Percentiles rank a stretch among this genome's conserved stretches.
Evolutionary conservation across 2,797 vertebrate species (phyloP).

Genomic region (Lagocephalus sceleratus): DNA sequence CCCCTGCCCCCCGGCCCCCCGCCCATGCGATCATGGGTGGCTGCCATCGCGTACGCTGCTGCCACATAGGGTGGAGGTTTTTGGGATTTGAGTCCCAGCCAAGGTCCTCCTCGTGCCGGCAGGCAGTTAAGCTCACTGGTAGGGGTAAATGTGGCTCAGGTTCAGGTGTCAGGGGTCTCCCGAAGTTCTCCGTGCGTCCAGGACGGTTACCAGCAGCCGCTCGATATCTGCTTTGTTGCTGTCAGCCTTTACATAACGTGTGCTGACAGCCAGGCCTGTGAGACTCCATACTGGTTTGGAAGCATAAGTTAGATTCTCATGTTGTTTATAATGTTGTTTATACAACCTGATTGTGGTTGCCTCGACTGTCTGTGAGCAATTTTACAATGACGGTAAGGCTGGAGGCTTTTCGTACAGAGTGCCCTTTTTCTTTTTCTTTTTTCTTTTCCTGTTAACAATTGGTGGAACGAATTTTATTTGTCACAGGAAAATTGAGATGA

Average conservation of each 20-base stretch:
- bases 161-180: slow-evolving; percentile 4
- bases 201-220: slow-evolving; percentile 4
- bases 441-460: slow-evolving; percentile 16
- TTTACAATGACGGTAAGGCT: slow-evolving; percentile 36
- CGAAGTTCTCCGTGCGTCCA: slow-evolving; percentile 15
- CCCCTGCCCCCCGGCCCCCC: too few relatives aligned
- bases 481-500: slow-evolving; percentile 21
- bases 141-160: background rate
- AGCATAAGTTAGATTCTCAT: slow-evolving; percentile 50
- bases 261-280: slow-evolving; percentile 53
- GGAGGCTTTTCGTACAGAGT: slow-evolving; percentile 18
- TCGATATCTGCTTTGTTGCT: slow-evolving; percentile 19
- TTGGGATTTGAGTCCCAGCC: too few relatives aligned
- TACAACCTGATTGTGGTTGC: slow-evolving; percentile 60
- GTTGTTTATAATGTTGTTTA: slow-evolving; percentile 49
- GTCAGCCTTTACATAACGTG: slow-evolving; percentile 53
- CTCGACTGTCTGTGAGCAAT: slow-evolving; percentile 61
- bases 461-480: slow-evolving; percentile 22
- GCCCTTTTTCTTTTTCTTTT: background rate
- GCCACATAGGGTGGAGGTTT: too few relatives aligned
- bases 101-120: background rate
- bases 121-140: background rate
- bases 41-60: too few relatives aligned
- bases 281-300: slow-evolving; percentile 51
- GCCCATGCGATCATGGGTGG: too few relatives aligned